Base-by-base conservation (phyloP, 2,113 vertebrate genomes). In the Trochalopteron elliotii region DNA sequence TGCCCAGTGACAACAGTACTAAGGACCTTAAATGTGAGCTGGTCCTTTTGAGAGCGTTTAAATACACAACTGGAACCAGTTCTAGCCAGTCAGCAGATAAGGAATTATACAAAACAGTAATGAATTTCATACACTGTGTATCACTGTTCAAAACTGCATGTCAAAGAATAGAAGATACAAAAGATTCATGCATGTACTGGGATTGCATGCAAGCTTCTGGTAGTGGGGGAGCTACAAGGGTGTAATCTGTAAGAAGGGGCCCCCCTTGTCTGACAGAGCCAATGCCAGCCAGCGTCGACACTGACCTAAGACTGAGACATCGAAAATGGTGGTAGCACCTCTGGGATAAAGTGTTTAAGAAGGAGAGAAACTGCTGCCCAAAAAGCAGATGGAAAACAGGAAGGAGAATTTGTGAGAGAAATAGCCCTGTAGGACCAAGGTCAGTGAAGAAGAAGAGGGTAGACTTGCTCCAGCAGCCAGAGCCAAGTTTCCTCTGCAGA, bases 231-330 rank as follows among this genome's bases (percentile, higher is more conserved):
- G 4, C 15, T 76, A 44, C 15, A 40, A 24, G 7, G 4, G 2
- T 45, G 13, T 5, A 9, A 60, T 76, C 11, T 70, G 15, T 33
- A 7, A 65, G 39, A 59, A 65, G 23, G 1, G 27, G 17, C 9
- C 12, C 21, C 1, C 3, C 2, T 18, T 33, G 13, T 35, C 15
- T 3, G 3, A 22, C 8, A 49, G 2, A 55, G 8, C 2, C 24
- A 71, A 15, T 31, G 7, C 3, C 39, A 84, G 10, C 9, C 1
- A 1, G 4, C 33, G 35, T 9, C 56, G 44, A 11, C 14, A 22
- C 1, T 5, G 9, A n/a, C 16, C 9, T 3, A 4, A 31, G 3
- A 6, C 5, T 0, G 0, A 56, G 33, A 39, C 11, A 40, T 45
- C 0, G 4, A 12, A 0, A 11, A 20, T 2, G 2, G 39, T 47